Evolutionary conservation across 1,140 invertebrate species (phyloP).

Genomic region (Lepidostoma basale): DNA sequence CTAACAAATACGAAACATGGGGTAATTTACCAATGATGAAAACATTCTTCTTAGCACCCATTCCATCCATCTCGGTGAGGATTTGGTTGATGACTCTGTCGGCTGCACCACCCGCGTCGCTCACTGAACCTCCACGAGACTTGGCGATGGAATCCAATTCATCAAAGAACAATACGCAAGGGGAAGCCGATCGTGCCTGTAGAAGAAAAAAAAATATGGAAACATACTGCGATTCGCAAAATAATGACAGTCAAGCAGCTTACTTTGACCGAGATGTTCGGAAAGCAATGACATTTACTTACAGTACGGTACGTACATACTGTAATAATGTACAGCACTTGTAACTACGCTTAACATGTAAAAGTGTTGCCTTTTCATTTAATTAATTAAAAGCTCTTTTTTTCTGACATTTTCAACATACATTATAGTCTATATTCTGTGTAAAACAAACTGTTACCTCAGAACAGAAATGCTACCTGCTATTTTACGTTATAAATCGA

Average conservation of each 20-base stretch:
- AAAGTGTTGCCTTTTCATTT: too few species aligned
- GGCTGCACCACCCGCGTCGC: conserved; percentile 97
- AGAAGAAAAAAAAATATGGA: neutral
- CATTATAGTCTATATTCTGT: neutral
- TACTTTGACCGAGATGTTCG: too few species aligned
- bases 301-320: too few species aligned
- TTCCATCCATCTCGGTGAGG: conserved; percentile 99
- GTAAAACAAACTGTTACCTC: too few species aligned
- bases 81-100: conserved; percentile 99
- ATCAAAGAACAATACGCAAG: conserved; percentile 99
- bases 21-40: conserved; percentile 98
- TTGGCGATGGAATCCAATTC: conserved; percentile 99
- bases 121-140: conserved; percentile 94
- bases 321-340: too few species aligned
- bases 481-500: too few species aligned
- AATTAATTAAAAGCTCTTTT: too few species aligned
- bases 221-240: too few species aligned
- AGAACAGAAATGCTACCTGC: too few species aligned
- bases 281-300: too few species aligned
- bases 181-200: conserved; percentile 95
- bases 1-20: neutral
- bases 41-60: conserved; percentile 99
- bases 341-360: too few species aligned
- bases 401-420: neutral
- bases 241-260: too few species aligned